Evolutionary conservation across 2,113 vertebrate species (phyloP), one percentile per base, ranked within the genome.

Genomic region (Octodon degus): DNA sequence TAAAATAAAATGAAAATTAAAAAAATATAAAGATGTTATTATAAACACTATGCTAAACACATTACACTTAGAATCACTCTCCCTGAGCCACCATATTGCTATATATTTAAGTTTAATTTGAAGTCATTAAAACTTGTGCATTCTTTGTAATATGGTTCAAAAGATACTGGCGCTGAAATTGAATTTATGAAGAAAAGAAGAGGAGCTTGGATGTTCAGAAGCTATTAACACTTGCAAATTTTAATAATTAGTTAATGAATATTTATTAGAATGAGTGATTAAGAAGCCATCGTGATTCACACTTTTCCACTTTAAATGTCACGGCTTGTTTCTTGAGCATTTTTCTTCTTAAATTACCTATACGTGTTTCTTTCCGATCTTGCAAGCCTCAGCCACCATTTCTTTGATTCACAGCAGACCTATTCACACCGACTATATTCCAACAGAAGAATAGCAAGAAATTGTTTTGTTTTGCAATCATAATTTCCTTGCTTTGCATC

Each of bases 231-330:
- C n/a, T 91, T 94, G 58, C 20, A 84, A 94, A 62, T 92, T 94
- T 86, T 94, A 88, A 89, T 80, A 92, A 88, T 65, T 91, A 76
- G 34, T 10, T 58, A 80, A 91, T 96, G 50, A 92, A 88, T 95
- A 86, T 93, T 96, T 90, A 96, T 95, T 95, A 77, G 40, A 91
- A 65, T 37, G 72, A 50, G 70, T 43, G 20, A 91, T 93, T 95
- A 84, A 70, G 8, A 80, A 80, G 25, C 72, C 19, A 92, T 65
- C 4, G 34, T n/a, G 76, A 68, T 80, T 96, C 58, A 70, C 1
- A 58, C 81, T 96, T 83, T 96, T 91, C 3, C 24, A n/a, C 74
- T 94, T 95, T 91, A 94, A 93, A 96, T 87, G 80, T 86, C 90
- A 93, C 47, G 77, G 60, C 86, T 94, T 94, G 11, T 77, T 95